Evolutionary conservation across 1,140 invertebrate genomes (phyloP).

Genomic region (Cephus cinctus): DNA sequence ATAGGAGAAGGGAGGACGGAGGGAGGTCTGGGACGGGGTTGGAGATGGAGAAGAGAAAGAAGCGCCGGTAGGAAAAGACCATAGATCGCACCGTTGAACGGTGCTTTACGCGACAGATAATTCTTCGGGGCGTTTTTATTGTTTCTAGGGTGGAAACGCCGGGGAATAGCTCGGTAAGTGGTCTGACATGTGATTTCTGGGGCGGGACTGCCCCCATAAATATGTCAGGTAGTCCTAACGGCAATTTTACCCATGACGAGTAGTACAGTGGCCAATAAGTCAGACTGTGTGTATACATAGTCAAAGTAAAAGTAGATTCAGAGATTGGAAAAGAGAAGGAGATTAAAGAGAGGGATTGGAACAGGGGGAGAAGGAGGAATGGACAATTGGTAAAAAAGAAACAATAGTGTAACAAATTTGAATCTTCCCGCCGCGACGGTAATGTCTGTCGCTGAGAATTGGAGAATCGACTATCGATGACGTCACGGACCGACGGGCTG

Average conservation of each 20-base stretch:
- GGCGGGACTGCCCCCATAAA: conserved; percentile 27
- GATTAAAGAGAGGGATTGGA: too few relatives aligned
- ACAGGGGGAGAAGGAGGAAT: too few relatives aligned
- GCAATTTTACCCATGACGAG: too few relatives aligned
- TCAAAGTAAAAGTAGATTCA: too few relatives aligned
- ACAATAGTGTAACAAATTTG: too few relatives aligned
- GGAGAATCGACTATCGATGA: not conserved
- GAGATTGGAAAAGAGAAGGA: too few relatives aligned
- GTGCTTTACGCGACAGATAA: conserved; percentile 34
- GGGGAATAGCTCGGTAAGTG: conserved; percentile 31
- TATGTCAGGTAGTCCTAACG: too few relatives aligned
- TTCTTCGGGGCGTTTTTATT: conserved; percentile 43
- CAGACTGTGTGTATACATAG: too few relatives aligned
- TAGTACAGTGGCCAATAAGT: too few relatives aligned
- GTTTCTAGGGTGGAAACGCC: conserved; percentile 28
- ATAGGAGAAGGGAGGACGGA: conserved; percentile 3
- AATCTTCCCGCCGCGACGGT: too few relatives aligned
- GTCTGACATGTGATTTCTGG: conserved; percentile 29
- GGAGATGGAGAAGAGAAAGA: not conserved
- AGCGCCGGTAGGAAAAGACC: conserved; percentile 1
- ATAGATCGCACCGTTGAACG: conserved; percentile 12
- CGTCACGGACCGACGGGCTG: conserved; percentile 13
- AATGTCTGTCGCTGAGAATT: too few relatives aligned
- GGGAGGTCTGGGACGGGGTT: conserved; percentile 19
- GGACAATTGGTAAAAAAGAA: too few relatives aligned